Evolutionary conservation across 2,797 vertebrate genomes (phyloP).

Genomic region (Liasis olivaceus): DNA sequence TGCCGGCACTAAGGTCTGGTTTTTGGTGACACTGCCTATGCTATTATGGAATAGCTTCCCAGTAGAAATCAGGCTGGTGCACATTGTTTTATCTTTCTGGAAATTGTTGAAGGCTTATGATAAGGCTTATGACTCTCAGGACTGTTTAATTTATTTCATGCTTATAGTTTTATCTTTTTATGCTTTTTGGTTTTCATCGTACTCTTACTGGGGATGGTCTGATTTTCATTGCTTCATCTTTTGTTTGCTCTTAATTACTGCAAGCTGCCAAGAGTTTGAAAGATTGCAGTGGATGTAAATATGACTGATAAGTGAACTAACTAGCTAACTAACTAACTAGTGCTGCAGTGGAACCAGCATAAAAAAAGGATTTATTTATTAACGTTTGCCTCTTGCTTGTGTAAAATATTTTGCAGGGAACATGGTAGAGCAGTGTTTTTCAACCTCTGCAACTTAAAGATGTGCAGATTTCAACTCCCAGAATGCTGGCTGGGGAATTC

Average conservation of each 20-base stretch:
- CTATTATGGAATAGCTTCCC: neutral
- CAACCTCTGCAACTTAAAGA: no score
- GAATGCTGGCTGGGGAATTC: no score
- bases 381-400: neutral
- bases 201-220: neutral
- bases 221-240: neutral
- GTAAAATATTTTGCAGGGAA: neutral
- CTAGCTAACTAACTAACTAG: no score
- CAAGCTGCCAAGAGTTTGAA: neutral
- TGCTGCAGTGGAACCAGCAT: neutral
- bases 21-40: neutral
- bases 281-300: neutral
- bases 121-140: neutral
- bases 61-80: neutral
- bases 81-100: neutral
- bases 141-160: neutral
- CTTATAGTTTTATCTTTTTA: neutral
- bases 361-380: neutral
- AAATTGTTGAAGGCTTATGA: neutral
- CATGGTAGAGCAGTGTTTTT: neutral
- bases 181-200: neutral
- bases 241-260: neutral
- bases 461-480: no score
- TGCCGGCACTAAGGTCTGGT: neutral
- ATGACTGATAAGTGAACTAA: neutral